These are phyloP conservation scores for Bombus polaris DNA, from an alignment of 1,140 invertebrate species.

Conservation along the genomic window DNA sequence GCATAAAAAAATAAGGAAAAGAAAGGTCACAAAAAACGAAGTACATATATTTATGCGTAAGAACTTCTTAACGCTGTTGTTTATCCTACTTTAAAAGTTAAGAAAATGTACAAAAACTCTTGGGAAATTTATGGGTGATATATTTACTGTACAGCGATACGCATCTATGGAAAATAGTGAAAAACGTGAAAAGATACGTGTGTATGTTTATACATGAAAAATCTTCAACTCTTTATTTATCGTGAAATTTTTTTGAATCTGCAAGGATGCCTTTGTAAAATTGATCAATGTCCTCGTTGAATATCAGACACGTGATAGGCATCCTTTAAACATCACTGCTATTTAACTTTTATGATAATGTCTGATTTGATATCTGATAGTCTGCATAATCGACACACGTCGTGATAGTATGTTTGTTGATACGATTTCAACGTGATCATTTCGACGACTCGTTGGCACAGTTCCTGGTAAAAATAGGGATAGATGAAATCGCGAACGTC, in stretches of 20 bases:
- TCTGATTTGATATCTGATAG: not conserved
- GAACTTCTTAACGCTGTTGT: too few species aligned
- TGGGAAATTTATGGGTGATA: too few species aligned
- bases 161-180: not conserved
- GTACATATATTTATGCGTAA: too few species aligned
- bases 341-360: not conserved
- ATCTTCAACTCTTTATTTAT: not conserved
- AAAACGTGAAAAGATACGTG: not conserved
- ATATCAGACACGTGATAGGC: not conserved
- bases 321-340: not conserved
- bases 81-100: too few species aligned
- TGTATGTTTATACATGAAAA: not conserved
- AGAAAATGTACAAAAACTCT: too few species aligned
- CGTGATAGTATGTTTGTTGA: not conserved
- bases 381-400: not conserved
- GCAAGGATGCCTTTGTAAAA: not conserved
- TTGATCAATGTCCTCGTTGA: too few species aligned
- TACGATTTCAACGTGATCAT: conserved; percentile 14
- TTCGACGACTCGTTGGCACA: not conserved
- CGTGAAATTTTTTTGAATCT: not conserved
- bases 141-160: too few species aligned
- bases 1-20: too few species aligned
- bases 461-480: conserved; percentile 23
- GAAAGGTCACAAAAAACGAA: too few species aligned
- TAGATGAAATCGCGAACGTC: conserved; percentile 25